Percentiles rank a stretch among this genome's conserved stretches.
Conservation (phyloP, 2,888 invertebrate species). For the Asteroscopus sphinx region DNA sequence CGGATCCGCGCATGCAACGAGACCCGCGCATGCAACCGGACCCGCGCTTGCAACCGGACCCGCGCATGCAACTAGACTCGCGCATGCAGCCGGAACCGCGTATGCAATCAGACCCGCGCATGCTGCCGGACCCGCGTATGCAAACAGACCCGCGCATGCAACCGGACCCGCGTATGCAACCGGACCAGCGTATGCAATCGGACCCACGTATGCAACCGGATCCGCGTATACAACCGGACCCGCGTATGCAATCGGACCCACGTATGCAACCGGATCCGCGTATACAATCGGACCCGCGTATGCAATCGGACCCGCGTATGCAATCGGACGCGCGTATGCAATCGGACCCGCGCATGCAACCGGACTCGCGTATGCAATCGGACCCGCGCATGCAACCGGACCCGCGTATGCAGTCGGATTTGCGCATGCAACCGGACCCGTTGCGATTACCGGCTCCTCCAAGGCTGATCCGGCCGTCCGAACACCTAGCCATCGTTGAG, state of each 20-base stretch:
- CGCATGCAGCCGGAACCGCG: conserved; percentile 65
- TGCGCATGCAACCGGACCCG: conserved; percentile 60
- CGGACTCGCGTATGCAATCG: no score
- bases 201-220: conserved; percentile 61
- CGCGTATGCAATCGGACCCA: conserved; percentile 60
- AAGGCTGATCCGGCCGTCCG: conserved; percentile 83
- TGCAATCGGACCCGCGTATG: conserved; percentile 47
- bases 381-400: conserved; percentile 63
- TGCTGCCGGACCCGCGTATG: conserved; percentile 47
- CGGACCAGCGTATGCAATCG: conserved; percentile 60
- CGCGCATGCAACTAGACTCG: conserved; percentile 59
- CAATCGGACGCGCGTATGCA: no score
- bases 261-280: conserved; percentile 65
- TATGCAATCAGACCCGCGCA: conserved; percentile 60
- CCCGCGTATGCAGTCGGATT: no score
- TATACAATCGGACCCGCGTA: conserved; percentile 60
- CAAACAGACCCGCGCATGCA: no score
- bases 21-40: conserved; percentile 63
- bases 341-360: conserved; percentile 59
- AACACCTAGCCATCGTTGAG: conserved; percentile 80
- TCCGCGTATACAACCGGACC: conserved; percentile 59
- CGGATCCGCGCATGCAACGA: no score
- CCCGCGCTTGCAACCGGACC: conserved; percentile 59
- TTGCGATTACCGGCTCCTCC: conserved; percentile 69
- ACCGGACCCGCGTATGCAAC: conserved; percentile 59